phyloP scores from a whole-genome alignment of 1,140 invertebrate genomes.

The Condylostylus longicornis region DNA sequence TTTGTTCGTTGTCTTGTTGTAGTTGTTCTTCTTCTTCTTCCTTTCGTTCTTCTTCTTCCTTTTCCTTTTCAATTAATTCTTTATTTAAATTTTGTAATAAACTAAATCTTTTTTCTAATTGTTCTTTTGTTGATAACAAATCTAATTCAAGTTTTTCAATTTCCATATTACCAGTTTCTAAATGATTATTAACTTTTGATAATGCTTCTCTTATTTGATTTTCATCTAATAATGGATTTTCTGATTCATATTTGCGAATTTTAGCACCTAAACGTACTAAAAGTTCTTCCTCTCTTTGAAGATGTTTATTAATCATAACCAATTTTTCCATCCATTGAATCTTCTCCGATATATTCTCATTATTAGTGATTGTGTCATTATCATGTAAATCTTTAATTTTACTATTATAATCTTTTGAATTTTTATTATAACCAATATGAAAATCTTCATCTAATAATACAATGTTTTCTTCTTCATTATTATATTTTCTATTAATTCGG shows the following conservation, averaged over 20 bases:
- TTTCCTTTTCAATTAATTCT: constrained; percentile 46
- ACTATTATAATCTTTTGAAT: too few species aligned
- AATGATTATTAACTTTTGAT: constrained; percentile 31
- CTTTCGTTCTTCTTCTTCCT: constrained; percentile 12
- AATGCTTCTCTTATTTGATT: constrained; percentile 32
- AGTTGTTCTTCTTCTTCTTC: neutral
- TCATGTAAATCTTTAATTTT: neutral
- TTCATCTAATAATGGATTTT: constrained; percentile 39
- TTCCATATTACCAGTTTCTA: constrained; percentile 43
- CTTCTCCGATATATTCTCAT: constrained; percentile 32
- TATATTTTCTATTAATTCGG: too few species aligned
- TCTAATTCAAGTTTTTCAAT: constrained; percentile 46
- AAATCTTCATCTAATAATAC: neutral
- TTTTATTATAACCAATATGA: too few species aligned
- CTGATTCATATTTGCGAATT: constrained; percentile 46
- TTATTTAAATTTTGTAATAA: constrained; percentile 45
- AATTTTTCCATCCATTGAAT: constrained; percentile 53
- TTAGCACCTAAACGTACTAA: constrained; percentile 48
- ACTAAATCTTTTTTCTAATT: constrained; percentile 44
- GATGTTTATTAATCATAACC: constrained; percentile 50
- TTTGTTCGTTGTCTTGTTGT: constrained; percentile 2
- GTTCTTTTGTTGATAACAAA: constrained; percentile 43
- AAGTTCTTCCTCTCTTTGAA: constrained; percentile 53
- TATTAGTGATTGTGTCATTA: neutral
- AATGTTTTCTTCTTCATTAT: neutral